Evolutionary conservation across 2,113 vertebrate species (phyloP).

Genomic region (Noctilio leporinus): DNA sequence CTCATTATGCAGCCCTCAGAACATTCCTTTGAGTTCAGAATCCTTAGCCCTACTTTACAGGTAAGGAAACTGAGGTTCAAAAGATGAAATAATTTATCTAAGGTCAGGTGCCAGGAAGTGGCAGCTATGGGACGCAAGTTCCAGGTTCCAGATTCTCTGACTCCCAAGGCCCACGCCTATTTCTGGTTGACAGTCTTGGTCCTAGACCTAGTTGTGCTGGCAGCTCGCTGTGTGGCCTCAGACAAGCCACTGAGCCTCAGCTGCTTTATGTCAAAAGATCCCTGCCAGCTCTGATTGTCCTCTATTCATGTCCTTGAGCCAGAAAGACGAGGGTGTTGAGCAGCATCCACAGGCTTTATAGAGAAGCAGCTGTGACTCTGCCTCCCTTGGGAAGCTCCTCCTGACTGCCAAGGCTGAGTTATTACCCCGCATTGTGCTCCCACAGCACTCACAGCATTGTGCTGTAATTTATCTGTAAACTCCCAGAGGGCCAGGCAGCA

Average conservation of each 20-base stretch:
- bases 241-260: neutral
- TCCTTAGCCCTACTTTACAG: neutral
- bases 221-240: neutral
- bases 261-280: neutral
- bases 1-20: neutral
- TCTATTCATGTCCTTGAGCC: slow-evolving; percentile 28
- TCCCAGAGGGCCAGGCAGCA: neutral
- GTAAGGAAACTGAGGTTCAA: neutral
- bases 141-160: neutral
- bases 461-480: neutral
- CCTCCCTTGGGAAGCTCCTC: slow-evolving; percentile 41
- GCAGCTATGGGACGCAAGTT: neutral
- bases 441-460: neutral
- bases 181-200: neutral
- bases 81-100: neutral
- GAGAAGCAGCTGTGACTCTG: slow-evolving; percentile 31
- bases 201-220: neutral
- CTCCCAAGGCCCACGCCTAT: neutral
- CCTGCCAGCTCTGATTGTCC: neutral
- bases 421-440: neutral
- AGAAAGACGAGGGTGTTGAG: neutral
- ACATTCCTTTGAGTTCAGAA: neutral
- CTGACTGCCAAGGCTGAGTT: slow-evolving; percentile 17
- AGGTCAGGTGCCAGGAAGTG: neutral
- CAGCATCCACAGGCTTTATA: neutral